phyloP scores from a whole-genome alignment of 2,888 invertebrate genomes.

The Furcula furcula region DNA sequence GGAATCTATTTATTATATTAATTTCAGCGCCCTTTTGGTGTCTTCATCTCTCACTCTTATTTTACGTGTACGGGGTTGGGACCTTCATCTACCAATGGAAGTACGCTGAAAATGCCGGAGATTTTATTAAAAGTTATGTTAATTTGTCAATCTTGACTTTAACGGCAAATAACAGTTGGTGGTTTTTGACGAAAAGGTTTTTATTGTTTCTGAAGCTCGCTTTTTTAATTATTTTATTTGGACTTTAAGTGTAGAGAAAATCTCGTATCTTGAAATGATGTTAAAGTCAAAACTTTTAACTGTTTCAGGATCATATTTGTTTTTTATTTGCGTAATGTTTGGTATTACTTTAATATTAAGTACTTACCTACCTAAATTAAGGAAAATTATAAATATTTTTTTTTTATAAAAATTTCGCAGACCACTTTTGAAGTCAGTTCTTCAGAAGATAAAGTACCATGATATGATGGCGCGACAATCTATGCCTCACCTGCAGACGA shows the following conservation, averaged over 20 bases:
- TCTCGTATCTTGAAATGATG: no score
- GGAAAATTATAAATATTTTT: no score
- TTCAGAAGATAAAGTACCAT: constrained; percentile 37
- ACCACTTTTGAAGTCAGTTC: constrained; percentile 29
- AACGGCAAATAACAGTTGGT: constrained; percentile 49
- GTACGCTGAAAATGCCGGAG: constrained; percentile 40
- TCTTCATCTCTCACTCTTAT: constrained; percentile 41
- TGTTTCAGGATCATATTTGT: no score
- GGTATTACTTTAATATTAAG: no score
- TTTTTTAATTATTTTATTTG: no score
- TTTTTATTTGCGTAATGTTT: no score
- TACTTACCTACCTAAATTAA: no score
- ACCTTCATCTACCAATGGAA: constrained; percentile 44
- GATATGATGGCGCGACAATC: constrained; percentile 37
- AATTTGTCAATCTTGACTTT: constrained; percentile 50
- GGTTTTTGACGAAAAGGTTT: constrained; percentile 57
- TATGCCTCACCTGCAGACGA: constrained; percentile 23
- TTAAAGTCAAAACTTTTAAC: no score
- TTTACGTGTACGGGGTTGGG: constrained; percentile 57
- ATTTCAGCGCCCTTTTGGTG: constrained; percentile 53
- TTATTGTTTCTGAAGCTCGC: not conserved
- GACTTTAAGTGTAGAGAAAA: no score
- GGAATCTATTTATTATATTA: no score
- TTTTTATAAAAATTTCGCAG: constrained; percentile 23
- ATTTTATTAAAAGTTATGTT: constrained; percentile 56